Conservation (phyloP, 2,888 invertebrate species). For the Eulithis testata region DNA sequence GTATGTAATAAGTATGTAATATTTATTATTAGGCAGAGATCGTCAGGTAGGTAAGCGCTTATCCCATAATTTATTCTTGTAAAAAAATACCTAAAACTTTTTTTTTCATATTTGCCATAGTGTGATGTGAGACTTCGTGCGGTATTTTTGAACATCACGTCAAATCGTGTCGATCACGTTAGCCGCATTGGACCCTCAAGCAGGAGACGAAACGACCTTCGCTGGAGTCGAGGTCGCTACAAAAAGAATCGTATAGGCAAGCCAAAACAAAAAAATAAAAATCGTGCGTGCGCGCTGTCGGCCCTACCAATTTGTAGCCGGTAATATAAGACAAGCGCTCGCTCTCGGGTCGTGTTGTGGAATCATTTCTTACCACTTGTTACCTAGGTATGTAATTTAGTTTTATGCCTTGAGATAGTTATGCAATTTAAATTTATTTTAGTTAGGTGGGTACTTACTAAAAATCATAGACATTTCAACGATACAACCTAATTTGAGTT, state of each 20-base stretch:
- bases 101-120: too few species aligned
- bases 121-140: neutral
- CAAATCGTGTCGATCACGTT: slow-evolving; percentile 22
- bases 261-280: slow-evolving; percentile 50
- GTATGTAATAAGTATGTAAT: too few species aligned
- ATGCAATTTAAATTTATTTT: too few species aligned
- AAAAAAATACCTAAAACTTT: too few species aligned
- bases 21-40: too few species aligned
- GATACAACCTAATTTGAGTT: too few species aligned
- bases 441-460: too few species aligned
- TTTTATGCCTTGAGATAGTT: neutral
- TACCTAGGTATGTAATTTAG: slow-evolving; percentile 10
- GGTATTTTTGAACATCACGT: neutral
- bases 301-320: slow-evolving; percentile 71
- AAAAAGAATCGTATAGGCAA: slow-evolving; percentile 53
- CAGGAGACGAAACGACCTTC: slow-evolving; percentile 49
- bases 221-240: slow-evolving; percentile 57
- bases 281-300: slow-evolving; percentile 60
- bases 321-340: slow-evolving; percentile 54
- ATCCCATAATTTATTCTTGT: too few species aligned
- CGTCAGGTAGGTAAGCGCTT: too few species aligned
- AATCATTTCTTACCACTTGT: neutral
- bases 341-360: slow-evolving; percentile 27
- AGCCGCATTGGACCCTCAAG: neutral
- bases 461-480: too few species aligned